Conservation (phyloP, 1,140 invertebrate species). For the Hylyphantes graminicola region DNA sequence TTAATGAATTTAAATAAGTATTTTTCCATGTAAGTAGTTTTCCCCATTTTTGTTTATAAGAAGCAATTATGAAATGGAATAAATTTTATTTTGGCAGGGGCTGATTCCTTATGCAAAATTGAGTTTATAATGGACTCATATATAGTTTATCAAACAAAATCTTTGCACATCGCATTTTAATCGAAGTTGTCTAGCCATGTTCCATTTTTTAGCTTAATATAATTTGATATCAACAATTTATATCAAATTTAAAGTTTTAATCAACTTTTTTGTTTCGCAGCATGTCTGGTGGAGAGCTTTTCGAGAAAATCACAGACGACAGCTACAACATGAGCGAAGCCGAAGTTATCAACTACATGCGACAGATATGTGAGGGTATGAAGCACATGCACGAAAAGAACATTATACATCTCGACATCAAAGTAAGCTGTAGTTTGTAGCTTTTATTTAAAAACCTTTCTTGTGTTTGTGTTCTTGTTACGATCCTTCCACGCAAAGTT, state of each 20-base stretch:
- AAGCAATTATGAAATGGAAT: too few species aligned
- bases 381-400: constrained; percentile 99
- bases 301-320: constrained; percentile 97
- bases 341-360: constrained; percentile 99
- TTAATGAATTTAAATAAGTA: too few species aligned
- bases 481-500: background rate
- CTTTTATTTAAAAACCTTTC: background rate
- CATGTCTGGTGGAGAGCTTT: constrained; percentile 97
- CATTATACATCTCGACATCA: constrained; percentile 92
- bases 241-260: background rate
- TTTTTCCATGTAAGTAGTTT: too few species aligned
- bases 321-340: constrained; percentile 98
- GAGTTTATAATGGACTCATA: too few species aligned
- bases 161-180: too few species aligned
- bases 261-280: constrained; percentile 26
- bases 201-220: too few species aligned
- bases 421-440: constrained; percentile 54
- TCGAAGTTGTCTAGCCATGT: too few species aligned
- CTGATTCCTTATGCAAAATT: too few species aligned
- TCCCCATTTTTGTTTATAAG: too few species aligned
- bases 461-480: background rate
- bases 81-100: too few species aligned
- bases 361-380: constrained; percentile 97
- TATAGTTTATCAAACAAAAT: too few species aligned
- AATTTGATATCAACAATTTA: too few species aligned